phyloP scores from a whole-genome alignment of 2,888 invertebrate genomes.

The Brenthis ino region DNA sequence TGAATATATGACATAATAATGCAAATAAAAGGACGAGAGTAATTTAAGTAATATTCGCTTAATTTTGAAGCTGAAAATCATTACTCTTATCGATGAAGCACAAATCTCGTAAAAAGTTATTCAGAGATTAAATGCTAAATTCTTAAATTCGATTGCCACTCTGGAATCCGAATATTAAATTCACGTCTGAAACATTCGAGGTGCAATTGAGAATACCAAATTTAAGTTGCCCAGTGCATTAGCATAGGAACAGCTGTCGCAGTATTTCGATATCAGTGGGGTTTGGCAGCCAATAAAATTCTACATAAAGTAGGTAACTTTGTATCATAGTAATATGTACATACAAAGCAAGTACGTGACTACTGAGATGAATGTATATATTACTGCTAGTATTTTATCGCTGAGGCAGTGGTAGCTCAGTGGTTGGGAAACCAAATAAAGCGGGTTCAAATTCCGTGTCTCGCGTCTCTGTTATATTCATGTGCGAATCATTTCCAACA shows the following conservation, averaged over 20 bases:
- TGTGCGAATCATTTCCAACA: too few species aligned
- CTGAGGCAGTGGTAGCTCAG: neutral
- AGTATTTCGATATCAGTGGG: slow-evolving; percentile 53
- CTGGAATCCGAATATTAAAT: slow-evolving; percentile 22
- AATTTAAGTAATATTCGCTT: too few species aligned
- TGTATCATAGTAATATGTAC: neutral
- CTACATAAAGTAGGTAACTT: slow-evolving; percentile 5
- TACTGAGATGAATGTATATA: too few species aligned
- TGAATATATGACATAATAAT: too few species aligned
- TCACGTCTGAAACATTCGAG: slow-evolving; percentile 32
- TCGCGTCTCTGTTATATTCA: too few species aligned
- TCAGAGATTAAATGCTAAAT: neutral
- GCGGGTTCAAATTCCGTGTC: too few species aligned
- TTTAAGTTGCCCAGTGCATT: slow-evolving; percentile 59
- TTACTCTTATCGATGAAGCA: too few species aligned
- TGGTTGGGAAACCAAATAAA: too few species aligned
- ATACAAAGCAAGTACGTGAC: too few species aligned
- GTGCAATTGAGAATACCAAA: slow-evolving; percentile 50
- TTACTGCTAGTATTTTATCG: neutral
- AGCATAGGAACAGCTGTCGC: slow-evolving; percentile 59
- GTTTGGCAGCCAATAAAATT: slow-evolving; percentile 50
- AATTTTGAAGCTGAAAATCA: too few species aligned
- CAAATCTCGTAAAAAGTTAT: too few species aligned
- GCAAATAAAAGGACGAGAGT: too few species aligned
- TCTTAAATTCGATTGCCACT: neutral